Base-by-base conservation (phyloP, 2,888 invertebrate species). In the Lepidochrysops patricia region DNA sequence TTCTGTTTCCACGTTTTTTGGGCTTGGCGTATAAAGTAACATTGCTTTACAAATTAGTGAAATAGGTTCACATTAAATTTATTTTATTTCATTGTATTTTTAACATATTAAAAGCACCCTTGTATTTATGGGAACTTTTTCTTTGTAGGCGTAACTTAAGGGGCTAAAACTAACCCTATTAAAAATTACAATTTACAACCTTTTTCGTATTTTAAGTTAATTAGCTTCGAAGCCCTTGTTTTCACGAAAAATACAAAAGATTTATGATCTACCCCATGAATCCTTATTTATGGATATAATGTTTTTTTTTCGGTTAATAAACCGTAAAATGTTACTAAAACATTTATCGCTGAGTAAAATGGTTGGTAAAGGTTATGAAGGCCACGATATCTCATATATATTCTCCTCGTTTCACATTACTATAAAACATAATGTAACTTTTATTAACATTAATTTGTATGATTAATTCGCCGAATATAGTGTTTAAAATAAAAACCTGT, bases 1-100 rank as follows among this genome's bases (percentile, higher is more conserved):
- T 50, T 50, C 50, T 50, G 26, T 26, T 50, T n/a, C 50, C 49
- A 49, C 2, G 50, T 26, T 50, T 50, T 50, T 50, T 50, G 50
- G 50, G 50, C 50, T 50, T 50, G 50, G 50, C 50, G 26, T 25
- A 50, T 49, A 49, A 49, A 50, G 15, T 50, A 7, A 6, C 50
- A 49, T 49, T 37, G 15, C 15, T 43, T 19, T 43, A 19, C 43
- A 43, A 43, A 43, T 43, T 43, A 7, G 19, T 15, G 19, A 7
- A 15, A 43, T 43, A 19, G 29, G 29, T 29, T 5, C 9, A 29
- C 29, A 29, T 29, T 29, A 2, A 37, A 5, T 35, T 13, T 1
- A 1, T n/a, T 35, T 35, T n/a, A 35, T 35, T 13, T 35, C 5
- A n/a, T n/a, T n/a, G n/a, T n/a, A n/a, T n/a, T n/a, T n/a, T n/a